Evolutionary conservation across 2,888 invertebrate genomes (phyloP), one percentile per base, ranked within the genome.

Genomic region (Rhimphoctona megacephalus): DNA sequence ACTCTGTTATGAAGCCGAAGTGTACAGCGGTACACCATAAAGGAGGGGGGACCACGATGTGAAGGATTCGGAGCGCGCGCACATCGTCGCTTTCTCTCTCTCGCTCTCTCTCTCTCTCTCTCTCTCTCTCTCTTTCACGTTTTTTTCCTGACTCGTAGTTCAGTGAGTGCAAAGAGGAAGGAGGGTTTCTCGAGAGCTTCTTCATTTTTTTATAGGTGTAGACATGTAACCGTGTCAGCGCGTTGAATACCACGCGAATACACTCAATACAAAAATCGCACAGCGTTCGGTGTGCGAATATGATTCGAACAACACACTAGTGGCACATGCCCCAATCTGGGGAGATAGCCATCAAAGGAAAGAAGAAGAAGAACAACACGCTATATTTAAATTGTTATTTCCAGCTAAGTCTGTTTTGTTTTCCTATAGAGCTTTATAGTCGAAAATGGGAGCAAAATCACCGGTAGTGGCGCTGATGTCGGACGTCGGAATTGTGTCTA

Each of bases 1-100:
- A 33, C 39, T 78, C 52, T 78, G 52, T 67, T 80, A 33, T 33
- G 57, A 25, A 43, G 22, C 43, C 22, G 64, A 64, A 67, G 69
- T 43, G 43, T 61, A 52, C 46, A 54, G 67, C 67, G 39, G 17
- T 17, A 80, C 70, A 80, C 79, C 74, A 69, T 76, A 30, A 39
- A 43, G 36, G 49, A 36, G 82, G 25, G 64, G 82, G 57, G n/a
- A 30, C 30, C 5, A 9, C 43, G 61, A 61, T 25, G 30, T 25
- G 64, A 46, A 66, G 66, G 52, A 74, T 57, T 80, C 57, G 72
- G 61, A 84, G 79, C 74, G 79, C 83, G 83, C 73, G 79, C 79
- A 36, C 81, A 25, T n/a, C 11, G 30, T 33, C 54, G 46, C 69
- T 22, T n/a, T 49, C 17, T 39, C 72, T 64, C 22, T 43, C 30